Evolutionary conservation across 2,888 invertebrate species (phyloP), one percentile per base, ranked within the genome.

Genomic region (Endotricha flammealis): DNA sequence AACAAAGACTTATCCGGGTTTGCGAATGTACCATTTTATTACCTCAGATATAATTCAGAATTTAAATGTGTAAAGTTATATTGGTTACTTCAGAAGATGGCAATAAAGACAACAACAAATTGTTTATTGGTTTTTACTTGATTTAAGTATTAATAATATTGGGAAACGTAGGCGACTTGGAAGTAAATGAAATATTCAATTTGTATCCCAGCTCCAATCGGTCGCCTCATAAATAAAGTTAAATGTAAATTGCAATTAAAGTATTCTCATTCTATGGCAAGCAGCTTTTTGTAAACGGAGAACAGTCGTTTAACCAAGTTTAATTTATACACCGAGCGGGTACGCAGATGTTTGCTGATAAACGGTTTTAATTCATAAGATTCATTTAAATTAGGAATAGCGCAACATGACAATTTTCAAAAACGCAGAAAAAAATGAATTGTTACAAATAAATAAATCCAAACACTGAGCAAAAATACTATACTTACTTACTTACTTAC

Each of bases 261-360:
- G 51, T 57, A 63, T 58, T 63, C 56, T 50, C 52, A 58, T 65
- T 61, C 39, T 59, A 55, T 48, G 53, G 52, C 50, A 46, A 36
- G 57, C 58, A 49, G 60, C 60, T 65, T 65, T 77, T 71, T 69
- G 63, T 58, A 63, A 60, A 61, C 58, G 65, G 59, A 61, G 42
- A 77, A 75, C 62, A 63, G 62, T 64, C 65, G 61, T 71, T 71
- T 65, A 61, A 67, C 60, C 53, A 64, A 73, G 69, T 77, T 77
- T 66, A 74, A 77, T 77, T 76, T 67, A 68, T 62, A 61, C 62
- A 64, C 57, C 52, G 64, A 59, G 57, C 54, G 64, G 52, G 57
- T 41, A 44, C 78, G 68, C 82, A 82, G 81, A 81, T 82, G 82
- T 73, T 74, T 68, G 62, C 59, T 72, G 66, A 76, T 77, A 70